These are phyloP conservation scores for Oscheius sp. DNA, from an alignment of 2,888 invertebrate genomes.

Conservation along the genomic window DNA sequence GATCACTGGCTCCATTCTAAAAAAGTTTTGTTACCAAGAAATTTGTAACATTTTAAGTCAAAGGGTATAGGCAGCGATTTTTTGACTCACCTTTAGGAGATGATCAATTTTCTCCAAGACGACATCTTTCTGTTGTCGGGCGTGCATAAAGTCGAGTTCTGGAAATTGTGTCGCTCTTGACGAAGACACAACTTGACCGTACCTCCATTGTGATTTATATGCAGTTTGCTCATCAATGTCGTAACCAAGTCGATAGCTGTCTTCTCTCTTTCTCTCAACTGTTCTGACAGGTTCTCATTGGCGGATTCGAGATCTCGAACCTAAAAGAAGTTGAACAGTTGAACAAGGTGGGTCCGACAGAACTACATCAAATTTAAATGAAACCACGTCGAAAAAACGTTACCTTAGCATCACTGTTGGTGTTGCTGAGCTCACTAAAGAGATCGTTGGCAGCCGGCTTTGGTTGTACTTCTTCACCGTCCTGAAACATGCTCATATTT, in stretches of 20 bases:
- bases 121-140: conserved; percentile 61
- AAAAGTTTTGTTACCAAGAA: not conserved
- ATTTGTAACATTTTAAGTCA: too few relatives aligned
- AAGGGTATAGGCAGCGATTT: not conserved
- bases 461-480: conserved; percentile 40
- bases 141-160: conserved; percentile 59
- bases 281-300: conserved; percentile 57
- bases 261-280: conserved; percentile 54
- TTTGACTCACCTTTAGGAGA: conserved; percentile 39
- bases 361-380: too few relatives aligned
- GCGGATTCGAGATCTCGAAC: conserved; percentile 63
- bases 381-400: not conserved
- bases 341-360: not conserved
- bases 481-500: conserved; percentile 6
- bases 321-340: conserved; percentile 8
- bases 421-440: conserved; percentile 90
- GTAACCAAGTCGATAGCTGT: conserved; percentile 56
- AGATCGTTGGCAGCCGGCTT: conserved; percentile 79
- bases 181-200: not conserved
- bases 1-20: conserved; percentile 26
- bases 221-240: conserved; percentile 46
- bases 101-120: conserved; percentile 56
- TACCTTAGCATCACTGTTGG: conserved; percentile 50
- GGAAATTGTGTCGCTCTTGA: not conserved
- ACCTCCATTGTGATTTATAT: conserved; percentile 41